These are phyloP conservation scores for Zalophus californianus DNA, from an alignment of 2,797 vertebrate genomes.

Conservation along the genomic window DNA sequence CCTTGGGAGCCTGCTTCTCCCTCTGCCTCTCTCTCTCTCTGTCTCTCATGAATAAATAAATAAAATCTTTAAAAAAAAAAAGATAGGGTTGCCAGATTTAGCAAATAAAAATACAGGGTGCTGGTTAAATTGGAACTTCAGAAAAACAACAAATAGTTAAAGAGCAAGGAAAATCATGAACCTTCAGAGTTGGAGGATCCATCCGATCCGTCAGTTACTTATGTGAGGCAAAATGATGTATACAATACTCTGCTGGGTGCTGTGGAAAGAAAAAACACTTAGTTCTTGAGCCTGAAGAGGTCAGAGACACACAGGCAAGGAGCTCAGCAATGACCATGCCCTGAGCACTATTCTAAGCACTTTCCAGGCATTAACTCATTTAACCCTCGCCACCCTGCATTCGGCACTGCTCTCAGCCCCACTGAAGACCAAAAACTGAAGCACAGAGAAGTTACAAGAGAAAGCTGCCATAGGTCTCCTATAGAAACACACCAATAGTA, in stretches of 20 bases:
- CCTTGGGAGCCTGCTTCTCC: too few relatives aligned
- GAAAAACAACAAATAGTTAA: conserved; percentile 20
- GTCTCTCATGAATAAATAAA: too few relatives aligned
- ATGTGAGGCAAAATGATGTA: conserved; percentile 12
- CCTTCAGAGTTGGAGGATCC: background rate
- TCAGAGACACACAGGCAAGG: background rate
- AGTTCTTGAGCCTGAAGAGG: background rate
- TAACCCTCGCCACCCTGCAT: background rate
- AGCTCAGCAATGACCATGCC: background rate
- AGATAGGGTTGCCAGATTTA: background rate
- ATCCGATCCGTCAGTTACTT: background rate
- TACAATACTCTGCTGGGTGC: background rate
- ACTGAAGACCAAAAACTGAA: background rate
- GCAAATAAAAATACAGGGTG: background rate
- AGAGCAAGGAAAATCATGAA: conserved; percentile 33
- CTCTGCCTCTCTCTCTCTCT: too few relatives aligned
- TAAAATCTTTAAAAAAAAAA: background rate
- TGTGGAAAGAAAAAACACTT: background rate
- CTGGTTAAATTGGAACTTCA: conserved; percentile 23
- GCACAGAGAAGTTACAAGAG: background rate
- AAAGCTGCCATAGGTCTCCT: background rate
- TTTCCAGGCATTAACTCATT: background rate
- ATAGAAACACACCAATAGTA: background rate
- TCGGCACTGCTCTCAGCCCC: background rate
- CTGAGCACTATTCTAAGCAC: background rate